Evolutionary conservation across 2,888 invertebrate species (phyloP).

Genomic region (Deilephila elpenor): DNA sequence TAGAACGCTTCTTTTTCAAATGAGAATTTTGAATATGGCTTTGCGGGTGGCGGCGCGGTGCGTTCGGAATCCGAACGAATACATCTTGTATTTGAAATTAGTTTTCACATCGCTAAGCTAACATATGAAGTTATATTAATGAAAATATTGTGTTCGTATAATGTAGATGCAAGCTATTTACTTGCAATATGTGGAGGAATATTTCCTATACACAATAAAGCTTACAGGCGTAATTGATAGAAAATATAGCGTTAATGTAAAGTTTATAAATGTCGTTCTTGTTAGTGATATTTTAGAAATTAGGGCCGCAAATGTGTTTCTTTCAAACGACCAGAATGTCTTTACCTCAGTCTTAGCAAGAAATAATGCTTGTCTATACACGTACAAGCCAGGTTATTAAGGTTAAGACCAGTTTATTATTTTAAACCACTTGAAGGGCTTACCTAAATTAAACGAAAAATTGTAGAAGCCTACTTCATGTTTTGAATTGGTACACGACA

Average conservation of each 20-base stretch:
- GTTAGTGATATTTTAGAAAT: too few relatives aligned
- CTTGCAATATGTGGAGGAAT: too few relatives aligned
- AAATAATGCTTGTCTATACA: not conserved
- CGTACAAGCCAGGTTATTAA: not conserved
- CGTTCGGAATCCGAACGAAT: constrained; percentile 26
- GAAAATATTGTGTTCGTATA: not conserved
- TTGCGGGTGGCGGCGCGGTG: constrained; percentile 72
- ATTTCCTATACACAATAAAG: too few relatives aligned
- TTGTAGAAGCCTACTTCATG: not conserved
- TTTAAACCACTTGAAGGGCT: not conserved
- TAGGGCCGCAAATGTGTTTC: too few relatives aligned
- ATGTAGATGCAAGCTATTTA: not conserved
- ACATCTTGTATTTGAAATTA: constrained; percentile 9
- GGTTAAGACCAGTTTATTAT: not conserved
- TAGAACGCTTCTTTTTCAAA: constrained; percentile 72
- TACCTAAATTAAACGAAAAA: not conserved
- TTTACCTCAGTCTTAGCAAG: too few relatives aligned
- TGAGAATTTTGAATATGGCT: constrained; percentile 71
- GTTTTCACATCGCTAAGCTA: not conserved
- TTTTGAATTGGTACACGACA: not conserved
- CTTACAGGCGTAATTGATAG: too few relatives aligned
- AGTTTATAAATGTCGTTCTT: too few relatives aligned
- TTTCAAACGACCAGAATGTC: too few relatives aligned
- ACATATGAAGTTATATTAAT: not conserved
- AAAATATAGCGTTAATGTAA: too few relatives aligned